These are phyloP conservation scores for Python bivittatus DNA, from an alignment of 2,113 vertebrate species.

Conservation along the genomic window DNA sequence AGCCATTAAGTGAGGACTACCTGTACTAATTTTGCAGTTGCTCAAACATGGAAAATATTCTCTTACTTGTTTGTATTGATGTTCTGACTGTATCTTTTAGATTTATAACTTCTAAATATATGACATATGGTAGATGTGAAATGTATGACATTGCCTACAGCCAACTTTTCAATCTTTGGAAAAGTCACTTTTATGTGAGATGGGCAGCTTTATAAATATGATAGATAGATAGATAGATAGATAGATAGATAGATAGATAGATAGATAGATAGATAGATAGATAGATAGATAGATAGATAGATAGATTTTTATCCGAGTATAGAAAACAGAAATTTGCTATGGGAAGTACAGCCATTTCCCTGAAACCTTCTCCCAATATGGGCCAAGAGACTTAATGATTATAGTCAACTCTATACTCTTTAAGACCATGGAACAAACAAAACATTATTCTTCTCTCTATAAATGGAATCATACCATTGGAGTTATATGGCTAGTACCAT, in stretches of 20 bases:
- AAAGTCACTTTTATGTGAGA: no score
- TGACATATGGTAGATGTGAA: rapidly evolving
- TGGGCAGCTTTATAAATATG: no score
- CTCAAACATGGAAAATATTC: constrained; percentile 17
- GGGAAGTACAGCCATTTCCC: background rate
- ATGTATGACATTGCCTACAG: background rate
- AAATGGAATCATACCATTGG: background rate
- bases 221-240: no score
- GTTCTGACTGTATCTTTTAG: constrained; percentile 28
- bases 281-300: no score
- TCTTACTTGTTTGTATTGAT: background rate
- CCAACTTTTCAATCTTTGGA: background rate
- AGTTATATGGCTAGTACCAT: background rate
- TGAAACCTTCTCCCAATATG: background rate
- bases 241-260: no score
- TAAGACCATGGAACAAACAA: background rate
- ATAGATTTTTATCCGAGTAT: background rate
- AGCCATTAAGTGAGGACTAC: no score
- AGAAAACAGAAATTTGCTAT: background rate
- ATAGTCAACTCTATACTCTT: background rate
- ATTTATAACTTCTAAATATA: constrained; percentile 4
- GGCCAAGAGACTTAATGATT: background rate
- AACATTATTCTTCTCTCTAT: background rate
- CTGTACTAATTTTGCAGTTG: constrained; percentile 17
- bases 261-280: no score